A percentile compares a stretch with the other conserved stretches of the same genome.
phyloP scores from a whole-genome alignment of 1,140 invertebrate species.

The Drosophila arawakana region DNA sequence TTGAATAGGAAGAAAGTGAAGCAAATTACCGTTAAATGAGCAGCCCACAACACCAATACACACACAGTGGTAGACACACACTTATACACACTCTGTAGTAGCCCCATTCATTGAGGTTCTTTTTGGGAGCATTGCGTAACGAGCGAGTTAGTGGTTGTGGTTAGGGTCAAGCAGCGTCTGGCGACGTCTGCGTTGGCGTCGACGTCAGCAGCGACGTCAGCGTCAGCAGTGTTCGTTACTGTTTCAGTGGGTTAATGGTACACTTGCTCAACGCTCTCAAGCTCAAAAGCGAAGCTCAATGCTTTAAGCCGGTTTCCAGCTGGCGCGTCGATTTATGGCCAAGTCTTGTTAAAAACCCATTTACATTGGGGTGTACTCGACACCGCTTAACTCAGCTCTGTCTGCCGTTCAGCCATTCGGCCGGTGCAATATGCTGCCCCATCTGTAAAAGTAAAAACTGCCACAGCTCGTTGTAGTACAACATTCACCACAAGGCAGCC shows the following conservation, averaged over 20 bases:
- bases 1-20: constrained; percentile 51
- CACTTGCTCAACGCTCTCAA: constrained; percentile 70
- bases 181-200: background rate
- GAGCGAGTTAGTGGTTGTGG: constrained; percentile 34
- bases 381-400: background rate
- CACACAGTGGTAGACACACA: background rate
- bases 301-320: constrained; percentile 37
- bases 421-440: constrained; percentile 52
- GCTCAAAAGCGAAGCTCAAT: constrained; percentile 45
- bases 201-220: constrained; percentile 3
- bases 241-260: constrained; percentile 83
- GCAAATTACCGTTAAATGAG: constrained; percentile 47
- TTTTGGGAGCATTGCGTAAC: constrained; percentile 56
- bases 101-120: constrained; percentile 56
- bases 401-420: background rate
- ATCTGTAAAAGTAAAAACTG: constrained; percentile 78
- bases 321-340: constrained; percentile 64
- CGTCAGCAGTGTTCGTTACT: constrained; percentile 64
- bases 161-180: constrained; percentile 38
- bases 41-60: constrained; percentile 30
- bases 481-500: constrained; percentile 55
- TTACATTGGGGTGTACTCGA: constrained; percentile 63
- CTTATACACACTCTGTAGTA: constrained; percentile 5
- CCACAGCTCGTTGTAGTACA: constrained; percentile 30
- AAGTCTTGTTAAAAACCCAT: constrained; percentile 77